Percentiles rank a stretch among this genome's conserved stretches.
Conservation (phyloP, 2,797 vertebrate species). For the Centroberyx gerrardi region DNA sequence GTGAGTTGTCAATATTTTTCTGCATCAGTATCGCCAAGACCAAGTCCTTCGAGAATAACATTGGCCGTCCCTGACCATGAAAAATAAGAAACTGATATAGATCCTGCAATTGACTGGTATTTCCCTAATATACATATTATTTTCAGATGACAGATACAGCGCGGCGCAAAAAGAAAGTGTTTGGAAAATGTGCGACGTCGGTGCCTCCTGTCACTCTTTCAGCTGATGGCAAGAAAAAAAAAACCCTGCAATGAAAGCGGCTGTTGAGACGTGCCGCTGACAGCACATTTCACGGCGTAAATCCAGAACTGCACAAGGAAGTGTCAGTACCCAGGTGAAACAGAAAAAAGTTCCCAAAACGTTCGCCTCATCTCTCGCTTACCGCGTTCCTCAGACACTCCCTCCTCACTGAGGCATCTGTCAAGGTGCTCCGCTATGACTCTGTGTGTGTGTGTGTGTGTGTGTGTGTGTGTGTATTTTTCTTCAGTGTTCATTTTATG, state of each 20-base stretch:
- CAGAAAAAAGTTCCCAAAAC: background rate
- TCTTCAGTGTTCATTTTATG: background rate
- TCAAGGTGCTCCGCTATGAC: background rate
- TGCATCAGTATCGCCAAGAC: too few relatives aligned
- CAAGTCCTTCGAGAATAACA: too few relatives aligned
- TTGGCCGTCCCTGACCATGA: too few relatives aligned
- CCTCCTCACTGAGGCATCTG: background rate
- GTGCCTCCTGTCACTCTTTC: background rate
- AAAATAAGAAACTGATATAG: background rate
- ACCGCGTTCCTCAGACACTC: background rate
- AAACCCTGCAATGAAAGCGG: background rate
- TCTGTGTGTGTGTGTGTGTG: background rate
- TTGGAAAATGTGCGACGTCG: background rate
- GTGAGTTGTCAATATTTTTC: too few relatives aligned
- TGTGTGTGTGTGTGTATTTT: slow-evolving; percentile 1
- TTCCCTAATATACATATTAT: slow-evolving; percentile 8
- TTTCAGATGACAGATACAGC: slow-evolving; percentile 20
- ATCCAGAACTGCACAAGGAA: slow-evolving; percentile 15
- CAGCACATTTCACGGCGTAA: slow-evolving; percentile 11
- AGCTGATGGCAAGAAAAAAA: background rate
- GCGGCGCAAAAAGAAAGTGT: background rate
- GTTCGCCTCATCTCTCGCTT: background rate
- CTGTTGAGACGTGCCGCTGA: background rate
- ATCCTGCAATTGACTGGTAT: background rate
- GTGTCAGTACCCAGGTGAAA: background rate